Percentiles rank a stretch among this genome's conserved stretches.
phyloP scores from a whole-genome alignment of 2,113 vertebrate species.

The Archilochus colubris region DNA sequence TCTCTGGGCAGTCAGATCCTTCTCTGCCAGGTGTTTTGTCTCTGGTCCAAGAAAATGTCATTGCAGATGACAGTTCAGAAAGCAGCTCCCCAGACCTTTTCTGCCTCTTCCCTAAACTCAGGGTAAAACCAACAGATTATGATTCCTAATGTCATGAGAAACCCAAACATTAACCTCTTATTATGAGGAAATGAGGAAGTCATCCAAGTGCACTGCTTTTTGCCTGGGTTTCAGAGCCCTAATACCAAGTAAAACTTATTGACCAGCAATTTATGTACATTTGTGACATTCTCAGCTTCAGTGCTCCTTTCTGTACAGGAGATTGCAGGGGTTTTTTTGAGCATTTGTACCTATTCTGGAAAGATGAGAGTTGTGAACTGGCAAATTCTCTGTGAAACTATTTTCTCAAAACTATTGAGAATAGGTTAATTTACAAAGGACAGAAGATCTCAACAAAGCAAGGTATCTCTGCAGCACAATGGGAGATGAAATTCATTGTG shows the following conservation, averaged over 20 bases:
- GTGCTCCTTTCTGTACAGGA: background rate
- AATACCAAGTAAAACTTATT: background rate
- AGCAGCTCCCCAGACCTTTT: background rate
- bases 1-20: background rate
- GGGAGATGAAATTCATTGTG: conserved; percentile 50
- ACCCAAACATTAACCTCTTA: background rate
- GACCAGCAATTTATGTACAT: background rate
- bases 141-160: background rate
- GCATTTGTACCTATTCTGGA: background rate
- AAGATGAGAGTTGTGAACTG: background rate
- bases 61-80: background rate
- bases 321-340: background rate
- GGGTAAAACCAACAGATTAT: background rate
- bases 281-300: background rate
- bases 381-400: background rate
- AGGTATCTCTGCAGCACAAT: conserved; percentile 28
- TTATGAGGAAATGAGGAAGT: background rate
- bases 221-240: background rate
- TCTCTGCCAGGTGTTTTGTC: background rate
- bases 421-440: conserved; percentile 25
- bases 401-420: conserved; percentile 15
- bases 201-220: rapidly evolving
- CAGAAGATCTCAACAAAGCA: conserved; percentile 37
- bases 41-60: background rate
- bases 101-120: background rate